A percentile compares a stretch with the other conserved stretches of the same genome.
These are phyloP conservation scores for Manis javanica DNA, from an alignment of 2,797 vertebrate genomes.

Conservation along the genomic window DNA sequence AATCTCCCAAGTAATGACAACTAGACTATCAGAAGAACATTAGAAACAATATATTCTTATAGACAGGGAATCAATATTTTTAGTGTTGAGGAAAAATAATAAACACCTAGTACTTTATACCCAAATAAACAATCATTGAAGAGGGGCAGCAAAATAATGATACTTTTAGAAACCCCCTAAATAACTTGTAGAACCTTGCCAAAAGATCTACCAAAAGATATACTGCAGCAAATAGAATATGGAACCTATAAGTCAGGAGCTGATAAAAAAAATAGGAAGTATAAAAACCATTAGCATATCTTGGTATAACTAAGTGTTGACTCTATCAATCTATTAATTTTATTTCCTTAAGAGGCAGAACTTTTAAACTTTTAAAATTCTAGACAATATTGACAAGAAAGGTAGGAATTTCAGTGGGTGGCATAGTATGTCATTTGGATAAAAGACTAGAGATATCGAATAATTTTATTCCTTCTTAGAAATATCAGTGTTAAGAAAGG, in stretches of 20 bases:
- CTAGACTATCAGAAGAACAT: background rate
- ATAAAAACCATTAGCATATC: background rate
- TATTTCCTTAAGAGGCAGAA: background rate
- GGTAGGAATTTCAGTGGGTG: background rate
- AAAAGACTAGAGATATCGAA: background rate
- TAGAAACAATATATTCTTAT: background rate
- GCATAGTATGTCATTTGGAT: background rate
- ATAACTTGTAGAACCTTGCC: background rate
- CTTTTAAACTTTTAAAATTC: background rate
- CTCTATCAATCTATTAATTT: background rate
- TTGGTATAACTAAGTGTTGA: background rate
- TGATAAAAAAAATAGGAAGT: background rate
- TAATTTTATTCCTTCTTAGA: background rate
- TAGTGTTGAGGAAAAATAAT: background rate
- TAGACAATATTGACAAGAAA: background rate
- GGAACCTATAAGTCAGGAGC: background rate
- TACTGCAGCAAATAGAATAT: background rate
- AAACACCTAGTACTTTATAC: background rate
- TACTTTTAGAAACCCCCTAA: background rate
- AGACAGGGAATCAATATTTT: background rate
- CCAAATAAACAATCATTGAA: background rate
- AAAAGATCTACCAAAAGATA: background rate
- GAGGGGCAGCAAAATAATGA: background rate
- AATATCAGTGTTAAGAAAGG: background rate
- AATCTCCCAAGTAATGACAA: background rate